Percentiles rank a stretch among this genome's conserved stretches.
These are phyloP conservation scores for Zaprionus vittiger DNA, from an alignment of 1,140 invertebrate species.

Conservation along the genomic window DNA sequence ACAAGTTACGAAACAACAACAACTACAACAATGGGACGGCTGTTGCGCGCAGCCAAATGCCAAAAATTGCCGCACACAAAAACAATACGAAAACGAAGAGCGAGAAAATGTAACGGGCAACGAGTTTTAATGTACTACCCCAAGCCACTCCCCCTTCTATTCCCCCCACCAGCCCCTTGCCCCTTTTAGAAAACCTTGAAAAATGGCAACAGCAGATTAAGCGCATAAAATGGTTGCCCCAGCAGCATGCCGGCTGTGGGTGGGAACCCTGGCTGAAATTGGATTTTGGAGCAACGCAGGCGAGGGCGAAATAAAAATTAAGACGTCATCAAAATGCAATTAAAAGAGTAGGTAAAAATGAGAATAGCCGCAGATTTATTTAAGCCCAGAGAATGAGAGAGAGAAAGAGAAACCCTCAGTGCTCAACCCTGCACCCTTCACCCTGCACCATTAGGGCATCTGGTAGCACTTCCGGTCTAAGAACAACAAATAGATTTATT, in stretches of 20 bases:
- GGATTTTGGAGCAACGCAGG: conserved; percentile 56
- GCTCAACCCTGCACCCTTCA: conserved; percentile 12
- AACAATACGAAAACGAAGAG: conserved; percentile 61
- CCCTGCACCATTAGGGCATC: not conserved
- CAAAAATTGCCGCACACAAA: conserved; percentile 81
- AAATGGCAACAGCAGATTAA: conserved; percentile 81
- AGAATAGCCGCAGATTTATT: conserved; percentile 80
- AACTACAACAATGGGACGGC: conserved; percentile 55
- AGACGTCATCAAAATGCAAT: conserved; percentile 82
- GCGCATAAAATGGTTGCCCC: conserved; percentile 67
- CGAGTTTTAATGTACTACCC: conserved; percentile 76
- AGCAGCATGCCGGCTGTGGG: not conserved
- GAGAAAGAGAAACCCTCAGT: not conserved
- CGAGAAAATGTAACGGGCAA: conserved; percentile 68
- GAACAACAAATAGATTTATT: conserved; percentile 79
- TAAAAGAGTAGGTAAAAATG: conserved; percentile 80
- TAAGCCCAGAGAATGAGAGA: conserved; percentile 50
- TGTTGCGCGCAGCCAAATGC: conserved; percentile 75
- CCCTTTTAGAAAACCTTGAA: conserved; percentile 34
- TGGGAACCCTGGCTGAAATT: conserved; percentile 56
- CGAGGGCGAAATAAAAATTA: conserved; percentile 71
- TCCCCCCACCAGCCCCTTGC: too few species aligned
- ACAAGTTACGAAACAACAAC: conserved; percentile 42
- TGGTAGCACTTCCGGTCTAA: conserved; percentile 58
- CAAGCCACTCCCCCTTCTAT: not conserved